Evolutionary conservation across 1,140 invertebrate genomes (phyloP), one percentile per base, ranked within the genome.

Genomic region (Brachionus rubens): DNA sequence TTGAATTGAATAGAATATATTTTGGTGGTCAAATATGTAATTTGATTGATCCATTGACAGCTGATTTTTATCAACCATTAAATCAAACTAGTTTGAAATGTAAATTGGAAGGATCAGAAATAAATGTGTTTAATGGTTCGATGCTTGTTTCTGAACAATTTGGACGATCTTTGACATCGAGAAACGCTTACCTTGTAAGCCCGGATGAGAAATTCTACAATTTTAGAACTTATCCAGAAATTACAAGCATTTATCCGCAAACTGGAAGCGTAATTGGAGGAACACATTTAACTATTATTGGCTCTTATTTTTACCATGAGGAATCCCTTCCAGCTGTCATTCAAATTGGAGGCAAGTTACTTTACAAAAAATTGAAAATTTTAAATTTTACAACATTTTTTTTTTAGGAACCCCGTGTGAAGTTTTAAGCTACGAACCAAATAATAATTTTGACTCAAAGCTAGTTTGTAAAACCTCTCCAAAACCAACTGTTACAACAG

Each of bases 161-260:
- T 36, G 65, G 65, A 9, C 65, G 65, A 5, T 70, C 65, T 10
- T 48, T 33, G 26, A 3, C 28, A 10, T 28, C 43, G 7, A 14
- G 12, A 28, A 19, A 1, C 10, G 30, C 41, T 7, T 70, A 33
- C 30, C 30, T 28, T n/a, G 47, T 70, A 26, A 16, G 36, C 1
- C 24, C 43, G 3, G 65, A 70, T 50, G 65, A 70, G 19, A 24
- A 33, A 48, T 30, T 70, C 10, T 70, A 70, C 19, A 70, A 70
- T 70, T 70, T 70, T 50, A n/a, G 33, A 19, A 48, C 24, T 28
- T 65, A 46, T 65, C 36, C 59, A 50, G 46, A 33, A 72, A 72
- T 72, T 12, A 5, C 4, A 9, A 19, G 19, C 19, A n/a, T 33
- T 3, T 40, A 48, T 33, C 33, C 46, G 3, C n/a, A 33, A 19